Evolutionary conservation across 1,140 invertebrate species (phyloP), one percentile per base, ranked within the genome.

Genomic region (Akabosia matsudoensis): DNA sequence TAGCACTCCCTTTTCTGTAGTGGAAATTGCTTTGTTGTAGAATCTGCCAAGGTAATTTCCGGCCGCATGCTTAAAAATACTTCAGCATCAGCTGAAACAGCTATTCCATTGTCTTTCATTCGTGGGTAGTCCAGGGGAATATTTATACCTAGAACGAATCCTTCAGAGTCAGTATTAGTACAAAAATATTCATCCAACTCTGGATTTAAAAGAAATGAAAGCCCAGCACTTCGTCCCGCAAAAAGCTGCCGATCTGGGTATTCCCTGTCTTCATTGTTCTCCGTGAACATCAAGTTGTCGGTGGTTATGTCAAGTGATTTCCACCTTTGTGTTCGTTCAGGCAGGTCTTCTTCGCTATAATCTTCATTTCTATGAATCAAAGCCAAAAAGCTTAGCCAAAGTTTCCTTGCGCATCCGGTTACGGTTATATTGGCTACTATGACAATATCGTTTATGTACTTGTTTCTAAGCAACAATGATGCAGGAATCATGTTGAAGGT

Each of bases 401-500:
- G 7, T 45, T 45, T 45, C 18, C 7, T 45, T 7, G 37, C 7
- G 37, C 37, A 45, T n/a, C 7, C 18, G 18, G 37, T 45, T 45
- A 26, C 3, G 22, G 4, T 7, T 45, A 22, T 13, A 45, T 37
- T 34, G 7, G 13, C 45, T 34, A 22, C 3, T 45, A 3, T 4
- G 10, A 56, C 4, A 22, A 22, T 16, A 10, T 45, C 7, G 7
- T 10, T 45, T 18, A 7, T 45, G 7, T 45, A 45, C 37, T 10
- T 45, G 10, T 64, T 75, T 0, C 24, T 71, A 22, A 75, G 33
- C 2, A 80, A 74, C 26, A 81, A 24, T 0, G 78, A 73, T 64
- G 75, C 70, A 4, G 78, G 71, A 33, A 79, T 74, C 14, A 89
- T 88, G 84, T 94, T 94, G 79, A 94, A 94, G 1, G 91, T 90